Evolutionary conservation across 2,888 invertebrate genomes (phyloP), one percentile per base, ranked within the genome.

Genomic region (Chymomyza procnemis): DNA sequence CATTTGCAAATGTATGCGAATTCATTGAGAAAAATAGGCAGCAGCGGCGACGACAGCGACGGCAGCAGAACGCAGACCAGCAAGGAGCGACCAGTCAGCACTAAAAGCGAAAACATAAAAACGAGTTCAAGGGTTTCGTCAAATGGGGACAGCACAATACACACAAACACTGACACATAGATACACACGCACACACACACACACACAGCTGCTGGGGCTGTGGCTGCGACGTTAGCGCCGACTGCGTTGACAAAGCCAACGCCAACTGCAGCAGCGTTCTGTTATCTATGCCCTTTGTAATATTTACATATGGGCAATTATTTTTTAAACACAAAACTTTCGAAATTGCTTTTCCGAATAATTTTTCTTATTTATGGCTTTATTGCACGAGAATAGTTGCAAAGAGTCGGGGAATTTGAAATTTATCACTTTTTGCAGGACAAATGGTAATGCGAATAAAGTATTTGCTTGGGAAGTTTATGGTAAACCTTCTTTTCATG

Each of bases 1-100:
- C 18, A 26, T 71, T 64, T 64, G 66, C 61, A 72, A 75, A 71
- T 84, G 72, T n/a, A n/a, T 84, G 71, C 59, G 80, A 75, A 76
- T 88, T 88, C 88, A 88, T 88, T 88, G 86, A 89, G 84, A 76
- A 89, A 89, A 88, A 79, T 79, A 78, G 66, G 71, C 68, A 69
- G 75, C 71, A 55, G 26, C 6, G 21, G 16, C 18, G 52, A 1
- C n/a, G 52, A 19, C 58, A 72, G 71, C 26, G 26, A 26, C 26
- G 26, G 26, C 26, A 6, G 66, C 71, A 65, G 69, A 75, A 65
- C n/a, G 71, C 71, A 62, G 16, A 55, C 34, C 57, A 41, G n/a
- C 30, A 19, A 57, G 21, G 19, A 57, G 30, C 48, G 21, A 60
- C 34, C 34, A 59, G 19, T 47, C 47, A 60, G 21, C 47, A 60